A percentile compares a stretch with the other conserved stretches of the same genome.
These are phyloP conservation scores for Dendronephthya gigantea DNA, from an alignment of 64 coral and sea anemone genomes.

Conservation along the genomic window DNA sequence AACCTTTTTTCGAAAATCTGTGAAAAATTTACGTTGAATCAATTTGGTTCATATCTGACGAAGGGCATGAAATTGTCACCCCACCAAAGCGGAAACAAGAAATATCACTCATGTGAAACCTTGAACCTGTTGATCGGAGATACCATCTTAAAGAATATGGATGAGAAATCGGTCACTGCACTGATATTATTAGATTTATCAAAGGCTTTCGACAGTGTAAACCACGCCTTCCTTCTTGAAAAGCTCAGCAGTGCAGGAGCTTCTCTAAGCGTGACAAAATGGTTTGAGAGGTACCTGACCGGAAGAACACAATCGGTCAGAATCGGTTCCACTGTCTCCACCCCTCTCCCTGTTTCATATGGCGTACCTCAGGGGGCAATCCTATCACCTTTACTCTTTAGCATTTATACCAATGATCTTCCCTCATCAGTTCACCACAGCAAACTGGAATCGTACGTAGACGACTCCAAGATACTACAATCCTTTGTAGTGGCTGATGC, in stretches of 20 bases:
- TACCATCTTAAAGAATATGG: not conserved
- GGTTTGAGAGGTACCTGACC: slow-evolving; percentile 23
- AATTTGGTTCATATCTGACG: not conserved
- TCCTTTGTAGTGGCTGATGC: too few species aligned
- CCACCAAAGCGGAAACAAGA: not conserved
- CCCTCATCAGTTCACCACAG: not conserved
- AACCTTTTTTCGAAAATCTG: not conserved
- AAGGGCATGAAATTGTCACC: not conserved
- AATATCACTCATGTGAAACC: not conserved
- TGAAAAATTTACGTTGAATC: not conserved
- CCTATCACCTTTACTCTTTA: slow-evolving; percentile 31
- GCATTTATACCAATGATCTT: slow-evolving; percentile 25
- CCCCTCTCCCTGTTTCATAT: not conserved
- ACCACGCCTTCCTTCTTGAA: not conserved
- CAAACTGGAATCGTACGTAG: not conserved
- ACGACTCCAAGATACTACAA: too few species aligned
- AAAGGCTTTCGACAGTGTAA: slow-evolving; percentile 15
- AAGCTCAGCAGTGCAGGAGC: slow-evolving; percentile 4
- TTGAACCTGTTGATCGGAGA: not conserved
- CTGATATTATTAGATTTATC: not conserved
- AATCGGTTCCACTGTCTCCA: not conserved
- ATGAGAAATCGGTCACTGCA: not conserved
- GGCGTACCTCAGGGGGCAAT: slow-evolving; percentile 33
- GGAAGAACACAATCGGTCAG: slow-evolving; percentile 17
- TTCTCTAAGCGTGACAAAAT: not conserved